Base-by-base conservation (phyloP, 1,140 invertebrate genomes). In the Drosophila oshimai region DNA sequence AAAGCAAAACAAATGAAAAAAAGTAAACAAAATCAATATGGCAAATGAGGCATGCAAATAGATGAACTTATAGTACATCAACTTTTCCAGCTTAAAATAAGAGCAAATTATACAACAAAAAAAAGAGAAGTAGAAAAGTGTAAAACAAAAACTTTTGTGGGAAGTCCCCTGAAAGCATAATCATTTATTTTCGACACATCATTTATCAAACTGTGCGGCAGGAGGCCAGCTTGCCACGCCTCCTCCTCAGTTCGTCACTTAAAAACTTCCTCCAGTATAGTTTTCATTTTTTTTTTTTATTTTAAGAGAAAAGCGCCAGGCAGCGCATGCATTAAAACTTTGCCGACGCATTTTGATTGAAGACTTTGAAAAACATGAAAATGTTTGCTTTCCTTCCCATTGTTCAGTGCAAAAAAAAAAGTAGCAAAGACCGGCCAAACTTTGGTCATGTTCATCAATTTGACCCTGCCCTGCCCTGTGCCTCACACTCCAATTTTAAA, bases 101-200 rank as follows among this genome's bases (percentile, higher is more conserved):
- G 20, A 26, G 22, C n/a, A 45, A 71, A 50, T 58, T 42, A 42
- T 49, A n/a, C n/a, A 58, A 42, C 20, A 45, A 36, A 37, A 44
- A 28, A 22, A 15, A 22, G 26, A 47, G 31, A 17, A 28, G 28
- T 10, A 47, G 26, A 6, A 69, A 62, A 55, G 65, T 72, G 36
- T 55, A 71, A 64, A 76, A 74, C 41, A 74, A 68, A 53, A 76
- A 36, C 47, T 57, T 78, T 42, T 57, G 54, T 17, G 41, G 36
- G 12, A 18, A 31, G 15, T 36, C 36, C 24, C 49, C 34, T 46
- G 62, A 54, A 46, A 60, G 75, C 61, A 80, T 87, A 87, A 86
- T 87, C 75, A 86, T 86, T 86, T 87, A 86, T 86, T 87, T 86
- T 86, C 81, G 80, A 86, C 80, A 86, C 80, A 80, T 86, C 80